Evolutionary conservation across 2,888 invertebrate species (phyloP).

Genomic region (Pocota personata): DNA sequence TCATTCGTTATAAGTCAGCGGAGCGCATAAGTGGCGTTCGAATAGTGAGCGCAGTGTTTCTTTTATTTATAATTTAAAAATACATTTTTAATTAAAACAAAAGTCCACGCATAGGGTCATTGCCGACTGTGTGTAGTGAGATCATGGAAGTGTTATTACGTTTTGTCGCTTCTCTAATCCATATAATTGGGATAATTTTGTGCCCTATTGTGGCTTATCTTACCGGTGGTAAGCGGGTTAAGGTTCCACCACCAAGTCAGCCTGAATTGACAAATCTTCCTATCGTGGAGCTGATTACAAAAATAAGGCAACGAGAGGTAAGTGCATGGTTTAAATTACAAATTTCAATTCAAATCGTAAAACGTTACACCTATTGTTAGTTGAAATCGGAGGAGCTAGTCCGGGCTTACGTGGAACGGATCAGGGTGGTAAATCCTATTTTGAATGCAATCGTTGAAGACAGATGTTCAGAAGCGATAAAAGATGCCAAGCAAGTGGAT

Average conservation of each 20-base stretch:
- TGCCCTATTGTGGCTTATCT: constrained; percentile 58
- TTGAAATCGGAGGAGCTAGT: constrained; percentile 86
- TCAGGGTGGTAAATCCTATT: constrained; percentile 86
- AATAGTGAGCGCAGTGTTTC: not conserved
- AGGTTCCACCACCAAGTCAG: constrained; percentile 69
- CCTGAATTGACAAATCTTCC: constrained; percentile 75
- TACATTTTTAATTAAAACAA: constrained; percentile 6
- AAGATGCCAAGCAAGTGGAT: constrained; percentile 87
- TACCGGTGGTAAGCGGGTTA: constrained; percentile 47
- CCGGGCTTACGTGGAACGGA: constrained; percentile 86
- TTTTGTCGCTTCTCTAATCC: constrained; percentile 64
- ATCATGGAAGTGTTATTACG: constrained; percentile 74
- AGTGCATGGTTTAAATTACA: constrained; percentile 29
- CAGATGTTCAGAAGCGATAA: constrained; percentile 86
- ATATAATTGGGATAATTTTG: constrained; percentile 68
- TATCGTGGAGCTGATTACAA: constrained; percentile 75
- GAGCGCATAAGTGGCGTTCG: constrained; percentile 30
- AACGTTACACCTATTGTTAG: constrained; percentile 80
- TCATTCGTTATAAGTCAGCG: constrained; percentile 55
- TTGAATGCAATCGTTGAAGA: constrained; percentile 89
- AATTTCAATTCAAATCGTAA: not conserved
- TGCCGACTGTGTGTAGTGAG: not conserved
- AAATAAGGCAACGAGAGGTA: constrained; percentile 77
- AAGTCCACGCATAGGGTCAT: not conserved
- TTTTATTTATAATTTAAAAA: not conserved